Evolutionary conservation across 2,113 vertebrate genomes (phyloP), one percentile per base, ranked within the genome.

Genomic region (Poecilia latipinna): DNA sequence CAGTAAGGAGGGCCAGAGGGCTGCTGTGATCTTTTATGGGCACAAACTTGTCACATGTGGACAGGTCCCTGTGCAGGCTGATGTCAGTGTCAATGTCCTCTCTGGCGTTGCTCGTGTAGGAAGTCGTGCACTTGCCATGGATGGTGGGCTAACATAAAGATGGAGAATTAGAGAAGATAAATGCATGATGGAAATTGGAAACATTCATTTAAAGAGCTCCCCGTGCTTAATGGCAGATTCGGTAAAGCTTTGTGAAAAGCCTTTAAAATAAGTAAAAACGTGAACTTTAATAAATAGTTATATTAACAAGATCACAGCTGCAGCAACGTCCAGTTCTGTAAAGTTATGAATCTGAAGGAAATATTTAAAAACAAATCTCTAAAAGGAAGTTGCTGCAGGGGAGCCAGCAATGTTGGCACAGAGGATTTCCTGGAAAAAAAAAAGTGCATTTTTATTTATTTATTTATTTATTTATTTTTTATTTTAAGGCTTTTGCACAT

Each of bases 1-100:
- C 95, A 83, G 94, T 95, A 84, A 97, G 91, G 61, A 98, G 77
- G n/a, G 97, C 97, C 72, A 99, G 87, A 0, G 97, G 96, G 83
- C 96, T 99, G 74, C 94, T 95, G 31, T 94, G 79, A 61, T 94
- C 94, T 86, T 91, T 94, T 24, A 94, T 76, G 26, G 97, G 96
- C 61, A 82, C 90, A 90, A 98, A 98, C 48, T 86, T 83, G 42
- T 97, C 94, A 63, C 97, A 99, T 22, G 73, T 78, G 78, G 95
- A 94, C 86, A 98, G 93, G 78, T 97, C 93, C 51, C 97, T 96
- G 24, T 82, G 92, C 22, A 97, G 92, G 74, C 86, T 94, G 82
- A 97, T 89, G 70, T 96, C 96, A 57, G 96, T 95, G 24, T 94
- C 94, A 75, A 91, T 90, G 37, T 92, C 94, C 88, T 94, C 93